These are phyloP conservation scores for Noturus placidus DNA, from an alignment of 2,113 vertebrate genomes.

Conservation along the genomic window DNA sequence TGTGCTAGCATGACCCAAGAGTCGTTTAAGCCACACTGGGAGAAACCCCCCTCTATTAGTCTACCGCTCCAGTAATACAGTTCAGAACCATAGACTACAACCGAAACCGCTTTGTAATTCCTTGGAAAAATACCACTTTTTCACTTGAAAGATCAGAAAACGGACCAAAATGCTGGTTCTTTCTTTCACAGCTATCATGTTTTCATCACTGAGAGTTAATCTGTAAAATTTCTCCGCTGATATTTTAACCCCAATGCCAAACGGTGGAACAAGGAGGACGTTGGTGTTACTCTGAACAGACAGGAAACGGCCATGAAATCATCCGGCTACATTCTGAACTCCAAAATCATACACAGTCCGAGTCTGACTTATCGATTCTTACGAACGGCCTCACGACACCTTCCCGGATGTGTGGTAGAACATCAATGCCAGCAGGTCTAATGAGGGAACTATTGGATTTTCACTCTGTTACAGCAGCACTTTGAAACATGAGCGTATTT, in stretches of 20 bases:
- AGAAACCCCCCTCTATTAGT: constrained; percentile 7
- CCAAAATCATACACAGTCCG: constrained; percentile 13
- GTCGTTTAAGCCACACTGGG: constrained; percentile 1
- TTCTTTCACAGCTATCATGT: constrained; percentile 20
- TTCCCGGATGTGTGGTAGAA: constrained; percentile 56
- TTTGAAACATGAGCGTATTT: constrained; percentile 32
- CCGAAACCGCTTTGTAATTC: not conserved
- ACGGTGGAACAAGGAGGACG: not conserved
- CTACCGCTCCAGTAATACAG: not conserved
- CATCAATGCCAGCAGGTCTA: constrained; percentile 58
- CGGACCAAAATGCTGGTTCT: constrained; percentile 1
- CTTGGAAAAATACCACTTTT: not conserved
- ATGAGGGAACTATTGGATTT: constrained; percentile 64
- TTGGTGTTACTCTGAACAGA: not conserved
- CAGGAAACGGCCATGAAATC: constrained; percentile 4
- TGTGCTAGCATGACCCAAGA: not conserved
- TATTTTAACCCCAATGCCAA: not conserved
- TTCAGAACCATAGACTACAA: not conserved
- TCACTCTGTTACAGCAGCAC: constrained; percentile 19
- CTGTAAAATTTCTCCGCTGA: constrained; percentile 6
- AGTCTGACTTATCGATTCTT: constrained; percentile 60
- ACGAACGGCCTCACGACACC: constrained; percentile 48
- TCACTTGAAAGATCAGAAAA: not conserved
- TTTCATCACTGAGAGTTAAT: constrained; percentile 15
- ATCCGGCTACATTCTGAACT: constrained; percentile 3